Evolutionary conservation across 2,888 invertebrate genomes (phyloP), one percentile per base, ranked within the genome.

Genomic region (Choreutis nemorana): DNA sequence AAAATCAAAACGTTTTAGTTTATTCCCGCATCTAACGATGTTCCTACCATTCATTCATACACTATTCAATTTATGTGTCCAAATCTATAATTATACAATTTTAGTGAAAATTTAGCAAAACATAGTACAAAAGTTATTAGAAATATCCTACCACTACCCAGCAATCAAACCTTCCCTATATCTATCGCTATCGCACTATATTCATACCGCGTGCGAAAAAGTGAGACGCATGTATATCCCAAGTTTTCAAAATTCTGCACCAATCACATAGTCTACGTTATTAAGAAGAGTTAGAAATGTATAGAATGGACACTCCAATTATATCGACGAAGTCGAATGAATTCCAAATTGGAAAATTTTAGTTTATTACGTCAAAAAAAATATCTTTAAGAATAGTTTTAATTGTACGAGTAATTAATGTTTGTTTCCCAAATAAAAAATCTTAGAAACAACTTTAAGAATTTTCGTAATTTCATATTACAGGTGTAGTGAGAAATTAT

Each of bases 71-170:
- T 67, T 66, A 64, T 52, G 77, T 77, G 77, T 71, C 63, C 72
- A 66, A 68, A 60, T 66, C 72, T 73, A 73, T 68, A 60, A 50
- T 58, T 50, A 49, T 54, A 47, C 42, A 14, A 39, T 56, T 65
- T 68, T 66, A 73, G 77, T 78, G 77, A 77, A 77, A 75, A 75
- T 75, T 77, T 78, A 58, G 78, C 78, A 77, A 78, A 78, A 78
- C 77, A 77, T 75, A 77, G 77, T 78, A 78, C 64, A 78, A 77
- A 77, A 77, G 59, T 72, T 77, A n/a, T 72, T 72, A 75, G 72
- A 73, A 75, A 77, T 75, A 71, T 53, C 70, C 70, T 67, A 72
- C 68, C 55, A 51, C 77, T 78, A 77, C 73, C 62, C 77, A 75
- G 75, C 75, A 62, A 73, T 61, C 56, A 64, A 72, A 66, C 57